A percentile compares a stretch with the other conserved stretches of the same genome.
These are phyloP conservation scores for Metellina segmentata DNA, from an alignment of 2,888 invertebrate species.

Conservation along the genomic window DNA sequence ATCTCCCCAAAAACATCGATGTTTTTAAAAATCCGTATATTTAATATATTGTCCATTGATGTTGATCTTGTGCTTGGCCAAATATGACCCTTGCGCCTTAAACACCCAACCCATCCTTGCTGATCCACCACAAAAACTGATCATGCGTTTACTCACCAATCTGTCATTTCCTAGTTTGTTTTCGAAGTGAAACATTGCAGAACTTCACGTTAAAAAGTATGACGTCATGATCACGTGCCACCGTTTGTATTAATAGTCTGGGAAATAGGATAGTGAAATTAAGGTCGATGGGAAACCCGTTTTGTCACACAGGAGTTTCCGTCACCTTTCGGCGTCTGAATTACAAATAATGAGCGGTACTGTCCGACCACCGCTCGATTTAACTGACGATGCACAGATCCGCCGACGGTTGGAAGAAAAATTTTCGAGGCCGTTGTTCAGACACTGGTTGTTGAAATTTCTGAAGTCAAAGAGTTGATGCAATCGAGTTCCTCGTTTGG, in stretches of 20 bases:
- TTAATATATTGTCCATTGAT: too few species aligned
- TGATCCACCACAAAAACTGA: too few species aligned
- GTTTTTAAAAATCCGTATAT: too few species aligned
- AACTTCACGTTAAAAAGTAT: background rate
- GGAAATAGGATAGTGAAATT: conserved; percentile 40
- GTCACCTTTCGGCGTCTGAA: conserved; percentile 21
- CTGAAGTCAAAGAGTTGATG: too few species aligned
- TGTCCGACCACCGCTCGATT: conserved; percentile 30
- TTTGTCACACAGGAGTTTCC: background rate
- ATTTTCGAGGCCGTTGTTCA: background rate
- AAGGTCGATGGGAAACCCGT: conserved; percentile 38
- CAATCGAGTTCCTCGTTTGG: too few species aligned
- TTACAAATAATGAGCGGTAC: background rate
- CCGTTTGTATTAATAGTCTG: conserved; percentile 1
- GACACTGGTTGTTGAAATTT: background rate
- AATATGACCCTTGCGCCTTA: too few species aligned
- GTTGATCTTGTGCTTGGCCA: too few species aligned
- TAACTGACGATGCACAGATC: conserved; percentile 43
- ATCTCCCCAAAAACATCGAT: too few species aligned
- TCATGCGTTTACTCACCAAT: too few species aligned
- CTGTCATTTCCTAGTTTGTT: too few species aligned
- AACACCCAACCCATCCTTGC: too few species aligned
- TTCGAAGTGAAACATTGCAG: too few species aligned
- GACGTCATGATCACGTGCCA: conserved; percentile 7
- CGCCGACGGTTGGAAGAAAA: background rate